A percentile compares a stretch with the other conserved stretches of the same genome.
Evolutionary conservation across 2,797 vertebrate species (phyloP).

Genomic region (Sebastes hubbsi): DNA sequence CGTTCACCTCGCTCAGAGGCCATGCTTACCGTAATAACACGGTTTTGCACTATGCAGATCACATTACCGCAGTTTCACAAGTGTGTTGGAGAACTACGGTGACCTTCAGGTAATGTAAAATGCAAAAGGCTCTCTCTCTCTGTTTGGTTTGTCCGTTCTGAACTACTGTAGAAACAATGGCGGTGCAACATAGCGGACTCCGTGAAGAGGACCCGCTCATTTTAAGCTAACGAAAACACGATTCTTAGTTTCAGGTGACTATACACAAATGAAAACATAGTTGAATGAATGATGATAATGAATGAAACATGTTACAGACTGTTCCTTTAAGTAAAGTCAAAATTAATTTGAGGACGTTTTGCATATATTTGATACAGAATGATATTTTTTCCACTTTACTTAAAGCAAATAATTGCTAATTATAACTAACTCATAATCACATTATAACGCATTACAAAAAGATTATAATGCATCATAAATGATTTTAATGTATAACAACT

Average conservation of each 20-base stretch:
- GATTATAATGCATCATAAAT: neutral
- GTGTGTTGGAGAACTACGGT: no score
- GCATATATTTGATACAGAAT: neutral
- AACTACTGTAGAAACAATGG: neutral
- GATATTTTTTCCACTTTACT: neutral
- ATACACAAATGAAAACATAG: no score
- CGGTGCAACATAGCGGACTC: neutral
- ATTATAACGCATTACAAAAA: neutral
- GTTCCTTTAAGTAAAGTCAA: neutral
- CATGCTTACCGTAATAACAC: neutral
- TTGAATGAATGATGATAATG: no score
- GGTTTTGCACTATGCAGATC: rapidly evolving
- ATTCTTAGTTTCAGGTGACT: no score
- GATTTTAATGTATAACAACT: neutral
- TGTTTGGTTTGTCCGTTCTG: neutral
- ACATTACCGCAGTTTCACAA: no score
- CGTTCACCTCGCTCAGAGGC: neutral
- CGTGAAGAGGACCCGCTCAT: neutral
- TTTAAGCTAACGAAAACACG: no score
- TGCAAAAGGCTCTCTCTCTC: neutral
- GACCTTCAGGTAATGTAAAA: no score
- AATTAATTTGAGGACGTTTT: neutral
- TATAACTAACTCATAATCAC: neutral
- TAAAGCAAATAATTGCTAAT: neutral
- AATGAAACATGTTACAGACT: no score